Evolutionary conservation across 64 coral and sea anemone genomes (phyloP).

Genomic region (Actinia tenebrosa): DNA sequence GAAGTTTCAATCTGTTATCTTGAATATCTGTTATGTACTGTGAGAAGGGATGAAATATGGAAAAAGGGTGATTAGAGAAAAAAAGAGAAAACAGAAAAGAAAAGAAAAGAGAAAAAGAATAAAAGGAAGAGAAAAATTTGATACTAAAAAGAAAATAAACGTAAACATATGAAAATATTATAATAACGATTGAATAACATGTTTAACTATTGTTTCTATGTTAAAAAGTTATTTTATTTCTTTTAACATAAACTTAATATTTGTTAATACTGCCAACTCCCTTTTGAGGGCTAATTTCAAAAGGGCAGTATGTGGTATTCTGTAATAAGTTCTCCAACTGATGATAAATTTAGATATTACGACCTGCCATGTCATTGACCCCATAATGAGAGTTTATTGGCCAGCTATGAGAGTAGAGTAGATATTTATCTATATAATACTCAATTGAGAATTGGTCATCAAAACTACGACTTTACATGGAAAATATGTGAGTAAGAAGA

Average conservation of each 20-base stretch:
- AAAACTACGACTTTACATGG: background rate
- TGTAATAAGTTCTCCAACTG: background rate
- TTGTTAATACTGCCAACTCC: no score
- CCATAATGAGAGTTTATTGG: background rate
- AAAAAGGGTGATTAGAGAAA: no score
- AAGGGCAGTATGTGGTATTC: constrained; percentile 1
- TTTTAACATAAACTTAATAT: no score
- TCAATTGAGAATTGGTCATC: background rate
- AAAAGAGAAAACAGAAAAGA: no score
- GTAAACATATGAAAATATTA: background rate
- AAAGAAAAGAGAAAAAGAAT: no score
- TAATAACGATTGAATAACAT: no score
- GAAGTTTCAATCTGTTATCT: background rate
- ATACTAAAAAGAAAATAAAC: background rate
- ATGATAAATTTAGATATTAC: background rate
- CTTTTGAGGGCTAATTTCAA: background rate
- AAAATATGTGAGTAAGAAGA: background rate
- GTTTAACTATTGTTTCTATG: no score
- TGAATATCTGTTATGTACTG: background rate
- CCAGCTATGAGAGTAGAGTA: background rate
- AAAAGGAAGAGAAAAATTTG: no score
- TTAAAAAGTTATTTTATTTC: no score
- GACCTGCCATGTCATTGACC: background rate
- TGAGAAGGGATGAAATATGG: background rate
- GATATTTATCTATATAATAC: background rate